Evolutionary conservation across 2,113 vertebrate species (phyloP).

Genomic region (Syngnathus typhle): DNA sequence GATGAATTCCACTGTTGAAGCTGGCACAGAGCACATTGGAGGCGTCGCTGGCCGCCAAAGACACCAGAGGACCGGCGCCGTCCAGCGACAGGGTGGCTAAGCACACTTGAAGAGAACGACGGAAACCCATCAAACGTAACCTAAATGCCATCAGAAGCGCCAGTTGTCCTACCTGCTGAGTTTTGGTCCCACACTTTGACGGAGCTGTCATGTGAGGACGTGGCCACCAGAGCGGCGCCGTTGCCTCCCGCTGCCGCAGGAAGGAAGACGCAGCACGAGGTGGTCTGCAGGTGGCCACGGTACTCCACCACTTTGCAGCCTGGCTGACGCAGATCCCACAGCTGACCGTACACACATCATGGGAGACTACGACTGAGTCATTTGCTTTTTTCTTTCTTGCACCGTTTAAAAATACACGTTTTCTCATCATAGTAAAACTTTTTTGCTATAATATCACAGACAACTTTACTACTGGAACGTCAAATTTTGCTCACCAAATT

Average conservation of each 20-base stretch:
- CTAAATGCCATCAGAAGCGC: neutral
- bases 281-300: constrained; percentile 83
- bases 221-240: constrained; percentile 71
- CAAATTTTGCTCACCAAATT: too few species aligned
- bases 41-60: constrained; percentile 72
- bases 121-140: neutral
- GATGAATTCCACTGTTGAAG: constrained; percentile 76
- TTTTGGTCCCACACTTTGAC: constrained; percentile 88
- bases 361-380: neutral
- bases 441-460: neutral
- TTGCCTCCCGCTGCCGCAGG: constrained; percentile 47
- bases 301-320: constrained; percentile 80
- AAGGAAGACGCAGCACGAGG: constrained; percentile 82
- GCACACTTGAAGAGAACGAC: constrained; percentile 69
- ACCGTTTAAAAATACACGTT: neutral
- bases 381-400: neutral
- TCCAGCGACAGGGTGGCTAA: constrained; percentile 77
- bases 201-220: constrained; percentile 81
- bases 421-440: neutral
- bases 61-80: constrained; percentile 79
- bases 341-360: constrained; percentile 64
- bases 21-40: constrained; percentile 81
- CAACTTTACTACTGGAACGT: too few species aligned
- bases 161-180: constrained; percentile 75
- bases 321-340: constrained; percentile 93